Percentiles rank a stretch among this genome's conserved stretches.
phyloP scores from a whole-genome alignment of 92 coral and sea anemone genomes.

The Montipora capitata region DNA sequence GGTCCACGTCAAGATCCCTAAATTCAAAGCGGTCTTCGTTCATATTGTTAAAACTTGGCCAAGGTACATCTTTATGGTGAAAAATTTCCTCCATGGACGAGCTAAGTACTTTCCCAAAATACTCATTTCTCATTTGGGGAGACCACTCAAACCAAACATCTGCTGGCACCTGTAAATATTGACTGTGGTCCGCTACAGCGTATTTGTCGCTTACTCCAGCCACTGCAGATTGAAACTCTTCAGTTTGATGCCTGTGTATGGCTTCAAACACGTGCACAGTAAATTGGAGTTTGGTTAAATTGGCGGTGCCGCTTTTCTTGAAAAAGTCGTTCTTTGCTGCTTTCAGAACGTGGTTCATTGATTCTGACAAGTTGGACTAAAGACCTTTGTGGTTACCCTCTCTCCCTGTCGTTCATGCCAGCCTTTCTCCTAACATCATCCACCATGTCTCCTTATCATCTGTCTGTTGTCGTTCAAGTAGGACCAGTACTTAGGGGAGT shows the following conservation, averaged over 20 bases:
- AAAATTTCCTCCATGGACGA: conserved; percentile 54
- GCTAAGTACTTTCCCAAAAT: conserved; percentile 14
- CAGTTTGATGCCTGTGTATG: conserved; percentile 45
- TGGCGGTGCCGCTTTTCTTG: neutral
- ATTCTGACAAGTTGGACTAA: conserved; percentile 45
- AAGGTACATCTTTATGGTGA: conserved; percentile 44
- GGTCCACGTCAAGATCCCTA: conserved; percentile 38
- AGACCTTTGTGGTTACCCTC: conserved; percentile 30
- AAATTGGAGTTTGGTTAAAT: conserved; percentile 47
- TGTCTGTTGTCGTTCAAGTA: conserved; percentile 25
- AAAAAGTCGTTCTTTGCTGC: conserved; percentile 27
- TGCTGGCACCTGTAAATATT: conserved; percentile 66
- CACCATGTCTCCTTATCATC: conserved; percentile 56
- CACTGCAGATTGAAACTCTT: conserved; percentile 69
- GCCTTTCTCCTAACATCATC: conserved; percentile 53
- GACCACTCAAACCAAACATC: conserved; percentile 67
- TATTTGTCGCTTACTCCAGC: conserved; percentile 72
- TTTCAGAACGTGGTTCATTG: conserved; percentile 45
- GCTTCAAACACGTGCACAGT: conserved; percentile 66
- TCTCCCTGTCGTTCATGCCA: conserved; percentile 14
- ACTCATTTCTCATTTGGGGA: conserved; percentile 25
- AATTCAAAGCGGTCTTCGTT: conserved; percentile 23
- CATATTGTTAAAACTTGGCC: conserved; percentile 18
- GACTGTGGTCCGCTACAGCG: conserved; percentile 55
- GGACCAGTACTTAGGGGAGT: conserved; percentile 35